Base-by-base conservation (phyloP, 2,888 invertebrate genomes). In the Dastarcus helophoroides region DNA sequence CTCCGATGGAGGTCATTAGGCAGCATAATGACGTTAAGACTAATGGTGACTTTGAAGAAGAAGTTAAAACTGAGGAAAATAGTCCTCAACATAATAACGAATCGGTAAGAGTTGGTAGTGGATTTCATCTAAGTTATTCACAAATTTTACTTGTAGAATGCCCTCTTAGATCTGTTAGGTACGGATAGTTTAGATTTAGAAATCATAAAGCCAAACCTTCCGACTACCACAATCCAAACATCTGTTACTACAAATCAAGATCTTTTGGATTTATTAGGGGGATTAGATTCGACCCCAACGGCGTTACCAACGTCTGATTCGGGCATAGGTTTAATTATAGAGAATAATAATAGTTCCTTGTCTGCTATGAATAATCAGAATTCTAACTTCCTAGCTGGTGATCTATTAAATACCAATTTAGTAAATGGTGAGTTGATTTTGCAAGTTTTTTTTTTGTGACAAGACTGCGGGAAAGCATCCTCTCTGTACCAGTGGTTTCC, bases 241-340 rank as follows among this genome's bases (percentile, higher is more conserved):
- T n/a, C n/a, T n/a, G n/a, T n/a, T n/a, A n/a, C 57, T 38, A 71
- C 73, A 47, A 77, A 74, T 58, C 76, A 82, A 67, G 86, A 93
- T 63, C 73, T 94, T 42, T 64, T 94, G 38, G 93, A 93, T 64
- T 70, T 94, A 30, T 69, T 94, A 17, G 90, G 77, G 43, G 78
- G 79, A 8, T 59, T 83, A 40, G 81, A 82, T 54, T 66, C 70
- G 2, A 41, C 50, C 25, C 47, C 46, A 14, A 48, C 58, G 16
- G 41, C 56, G 8, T 44, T 48, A 17, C 48, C 50, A 22, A 43
- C 41, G 38, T 43, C 40, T 25, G 45, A 47, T 32, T 43, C 41
- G 4, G 43, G 51, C 29, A 39, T 57, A 22, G 55, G 52, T 28
- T 42, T 60, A 13, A 60, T 60, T 31, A 46, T 57, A 31, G 60